Evolutionary conservation across 2,888 invertebrate genomes (phyloP), one percentile per base, ranked within the genome.

Genomic region (Eudasyphora cyanicolor): DNA sequence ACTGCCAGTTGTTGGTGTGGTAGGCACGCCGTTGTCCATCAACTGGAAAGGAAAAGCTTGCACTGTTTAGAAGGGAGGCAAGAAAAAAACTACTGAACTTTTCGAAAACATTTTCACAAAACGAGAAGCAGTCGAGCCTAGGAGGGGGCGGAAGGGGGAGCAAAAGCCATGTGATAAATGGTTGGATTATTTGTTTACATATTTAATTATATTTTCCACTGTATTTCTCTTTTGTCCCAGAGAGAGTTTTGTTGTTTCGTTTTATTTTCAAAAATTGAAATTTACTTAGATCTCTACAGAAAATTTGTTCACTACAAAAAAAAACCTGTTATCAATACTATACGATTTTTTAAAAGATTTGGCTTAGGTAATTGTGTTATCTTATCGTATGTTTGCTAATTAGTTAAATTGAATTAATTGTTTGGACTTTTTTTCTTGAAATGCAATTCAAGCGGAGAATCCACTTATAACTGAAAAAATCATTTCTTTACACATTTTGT

Each of bases 41-140:
- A 24, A 32, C 64, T 64, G 64, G 42, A 64, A 19, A 29, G 24
- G 54, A 62, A 57, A 57, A 67, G 42, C 67, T 67, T 42, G 21
- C 10, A 14, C 1, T 6, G 2, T 54, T 54, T 57, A 3, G 35
- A 38, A 35, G 27, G 10, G 8, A 17, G 17, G n/a, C n/a, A 14
- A 51, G 8, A 57, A 21, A 35, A 64, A 67, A 24, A 67, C n/a
- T n/a, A n/a, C n/a, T n/a, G 42, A 14, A 64, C 38, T 17, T 60
- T 35, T 64, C 10, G 12, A 19, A 64, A 64, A 19, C 14, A 19
- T 32, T 64, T 64, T 29, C n/a, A 62, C 17, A 17, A 62, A 62
- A 62, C 21, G n/a, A 21, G 1, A 51, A 21, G 21, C 2, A 19
- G 51, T n/a, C 3, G 21, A 24, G 51, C 3, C n/a, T n/a, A n/a